Percentiles rank a stretch among this genome's conserved stretches.
Evolutionary conservation across 2,797 vertebrate genomes (phyloP).

Genomic region (Sphaeramia orbicularis): DNA sequence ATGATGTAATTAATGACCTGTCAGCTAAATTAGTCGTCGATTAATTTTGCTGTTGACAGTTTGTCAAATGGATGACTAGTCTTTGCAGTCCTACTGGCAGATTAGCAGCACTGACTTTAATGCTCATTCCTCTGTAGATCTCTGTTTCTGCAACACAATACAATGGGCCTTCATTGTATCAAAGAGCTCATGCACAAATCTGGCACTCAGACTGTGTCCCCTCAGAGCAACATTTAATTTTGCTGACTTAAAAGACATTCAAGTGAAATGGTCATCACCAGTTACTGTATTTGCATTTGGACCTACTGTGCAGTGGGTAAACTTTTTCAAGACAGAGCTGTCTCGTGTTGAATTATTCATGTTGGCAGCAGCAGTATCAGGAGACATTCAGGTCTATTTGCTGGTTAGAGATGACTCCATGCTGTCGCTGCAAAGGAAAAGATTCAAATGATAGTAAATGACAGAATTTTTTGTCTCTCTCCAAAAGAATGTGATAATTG

Average conservation of each 20-base stretch:
- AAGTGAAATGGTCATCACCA: slow-evolving; percentile 33
- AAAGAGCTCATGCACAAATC: background rate
- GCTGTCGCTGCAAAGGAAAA: no score
- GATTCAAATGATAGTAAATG: no score
- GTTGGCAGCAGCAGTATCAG: background rate
- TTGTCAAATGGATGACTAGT: no score
- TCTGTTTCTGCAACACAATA: background rate
- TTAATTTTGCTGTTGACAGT: no score
- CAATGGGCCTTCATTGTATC: background rate
- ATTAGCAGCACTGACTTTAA: background rate
- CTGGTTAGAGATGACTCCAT: no score
- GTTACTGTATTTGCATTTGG: slow-evolving; percentile 32
- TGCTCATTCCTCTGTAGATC: background rate
- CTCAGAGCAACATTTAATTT: background rate
- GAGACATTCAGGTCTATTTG: background rate
- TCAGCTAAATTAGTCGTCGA: no score
- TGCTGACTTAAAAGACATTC: slow-evolving; percentile 30
- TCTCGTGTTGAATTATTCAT: slow-evolving; percentile 59
- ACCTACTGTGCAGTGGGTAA: slow-evolving; percentile 11
- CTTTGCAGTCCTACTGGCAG: no score
- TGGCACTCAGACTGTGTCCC: background rate
- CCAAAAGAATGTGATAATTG: no score
- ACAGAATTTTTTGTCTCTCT: no score
- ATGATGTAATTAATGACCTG: no score
- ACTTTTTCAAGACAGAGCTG: slow-evolving; percentile 32